These are phyloP conservation scores for Cyprinodon diabolis DNA, from an alignment of 2,797 vertebrate genomes.

Conservation along the genomic window DNA sequence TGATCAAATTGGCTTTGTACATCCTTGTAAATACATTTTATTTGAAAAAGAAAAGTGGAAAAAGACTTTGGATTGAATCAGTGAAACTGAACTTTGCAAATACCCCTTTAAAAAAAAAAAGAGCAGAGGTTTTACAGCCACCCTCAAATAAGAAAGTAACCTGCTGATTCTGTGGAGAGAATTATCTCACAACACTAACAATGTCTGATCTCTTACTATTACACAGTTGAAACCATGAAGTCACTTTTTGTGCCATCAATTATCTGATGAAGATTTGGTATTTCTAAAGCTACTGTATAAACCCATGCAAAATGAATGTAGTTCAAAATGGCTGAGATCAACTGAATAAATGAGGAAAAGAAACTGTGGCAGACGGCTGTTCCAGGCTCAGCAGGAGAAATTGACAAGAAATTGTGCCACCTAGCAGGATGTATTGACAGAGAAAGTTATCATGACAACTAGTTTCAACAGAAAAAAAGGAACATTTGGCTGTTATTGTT, in stretches of 20 bases:
- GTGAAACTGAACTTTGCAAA: background rate
- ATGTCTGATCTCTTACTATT: background rate
- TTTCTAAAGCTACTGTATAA: background rate
- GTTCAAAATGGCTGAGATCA: background rate
- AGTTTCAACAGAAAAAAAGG: background rate
- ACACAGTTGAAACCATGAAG: background rate
- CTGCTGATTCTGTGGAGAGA: background rate
- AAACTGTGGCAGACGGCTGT: background rate
- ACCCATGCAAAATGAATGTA: background rate
- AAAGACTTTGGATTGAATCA: background rate
- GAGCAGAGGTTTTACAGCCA: background rate
- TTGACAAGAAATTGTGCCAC: conserved; percentile 2
- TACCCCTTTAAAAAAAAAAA: background rate
- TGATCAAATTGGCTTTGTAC: background rate
- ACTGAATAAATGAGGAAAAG: background rate
- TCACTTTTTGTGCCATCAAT: background rate
- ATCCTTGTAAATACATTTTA: background rate
- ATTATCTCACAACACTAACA: background rate
- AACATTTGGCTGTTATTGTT: background rate
- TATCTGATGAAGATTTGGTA: background rate
- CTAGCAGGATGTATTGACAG: background rate
- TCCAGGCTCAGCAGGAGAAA: background rate
- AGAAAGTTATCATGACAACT: conserved; percentile 4
- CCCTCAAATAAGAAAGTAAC: background rate
- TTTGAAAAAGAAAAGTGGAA: background rate